Conservation (phyloP, 2,888 invertebrate species). For the Acrocyrtus sp. region DNA sequence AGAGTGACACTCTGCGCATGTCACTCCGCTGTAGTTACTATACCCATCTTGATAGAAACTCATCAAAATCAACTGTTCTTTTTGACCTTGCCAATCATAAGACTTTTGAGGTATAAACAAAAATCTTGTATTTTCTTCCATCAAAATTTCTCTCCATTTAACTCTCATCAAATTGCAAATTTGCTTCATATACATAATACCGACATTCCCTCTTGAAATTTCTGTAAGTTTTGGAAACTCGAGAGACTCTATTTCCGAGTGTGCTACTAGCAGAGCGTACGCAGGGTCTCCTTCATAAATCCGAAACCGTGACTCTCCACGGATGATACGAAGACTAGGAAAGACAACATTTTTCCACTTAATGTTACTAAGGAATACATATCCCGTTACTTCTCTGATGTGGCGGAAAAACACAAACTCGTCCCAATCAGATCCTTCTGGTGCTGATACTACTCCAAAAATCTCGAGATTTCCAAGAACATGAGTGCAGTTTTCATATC, state of each 20-base stretch:
- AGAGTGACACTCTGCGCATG: constrained; percentile 71
- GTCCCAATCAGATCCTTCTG: too few species aligned
- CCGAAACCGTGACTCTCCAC: constrained; percentile 90
- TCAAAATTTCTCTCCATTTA: constrained; percentile 94
- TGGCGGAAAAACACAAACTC: too few species aligned
- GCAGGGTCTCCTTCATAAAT: constrained; percentile 83
- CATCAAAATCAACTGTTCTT: constrained; percentile 80
- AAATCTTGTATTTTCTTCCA: constrained; percentile 77
- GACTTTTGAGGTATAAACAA: too few species aligned
- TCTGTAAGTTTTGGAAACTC: too few species aligned
- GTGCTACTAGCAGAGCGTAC: constrained; percentile 86
- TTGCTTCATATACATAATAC: constrained; percentile 92
- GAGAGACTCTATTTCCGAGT: too few species aligned
- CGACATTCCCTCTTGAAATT: constrained; percentile 91
- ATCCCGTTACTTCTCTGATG: too few species aligned
- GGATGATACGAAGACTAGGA: constrained; percentile 91
- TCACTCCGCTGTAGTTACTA: too few species aligned
- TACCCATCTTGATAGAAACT: too few species aligned
- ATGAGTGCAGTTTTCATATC: too few species aligned
- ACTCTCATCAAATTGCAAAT: constrained; percentile 93
- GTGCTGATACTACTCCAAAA: too few species aligned
- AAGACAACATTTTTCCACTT: constrained; percentile 85
- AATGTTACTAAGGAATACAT: constrained; percentile 90
- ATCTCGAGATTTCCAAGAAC: too few species aligned
- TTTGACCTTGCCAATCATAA: constrained; percentile 86